Evolutionary conservation across 2,797 vertebrate species (phyloP).

Genomic region (Pangasius mekongensis): DNA sequence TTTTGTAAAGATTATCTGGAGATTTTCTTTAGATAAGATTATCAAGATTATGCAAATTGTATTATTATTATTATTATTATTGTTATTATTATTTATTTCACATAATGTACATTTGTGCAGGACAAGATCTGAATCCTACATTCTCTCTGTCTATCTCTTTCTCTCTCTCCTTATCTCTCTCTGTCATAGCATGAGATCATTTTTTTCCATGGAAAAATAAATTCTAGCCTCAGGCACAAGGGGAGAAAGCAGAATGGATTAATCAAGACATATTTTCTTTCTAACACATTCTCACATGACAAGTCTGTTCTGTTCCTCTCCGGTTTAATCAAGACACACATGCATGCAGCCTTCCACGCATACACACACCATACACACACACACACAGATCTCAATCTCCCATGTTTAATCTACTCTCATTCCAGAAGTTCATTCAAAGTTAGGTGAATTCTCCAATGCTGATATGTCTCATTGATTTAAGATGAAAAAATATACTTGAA

Average conservation of each 20-base stretch:
- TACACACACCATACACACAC: not conserved
- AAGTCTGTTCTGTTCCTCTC: not conserved
- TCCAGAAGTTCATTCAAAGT: not conserved
- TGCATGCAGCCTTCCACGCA: not conserved
- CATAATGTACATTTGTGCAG: not conserved
- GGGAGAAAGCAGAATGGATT: not conserved
- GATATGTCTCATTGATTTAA: not conserved
- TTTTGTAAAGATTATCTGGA: too few relatives aligned
- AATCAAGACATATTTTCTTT: not conserved
- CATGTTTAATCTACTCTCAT: not conserved
- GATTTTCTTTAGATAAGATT: too few relatives aligned
- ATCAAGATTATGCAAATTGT: not conserved
- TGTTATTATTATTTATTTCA: not conserved
- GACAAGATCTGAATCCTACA: not conserved
- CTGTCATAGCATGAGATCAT: not conserved
- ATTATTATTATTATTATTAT: not conserved
- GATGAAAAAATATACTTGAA: not conserved
- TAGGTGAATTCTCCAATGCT: not conserved
- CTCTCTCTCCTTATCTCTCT: conserved; percentile 28
- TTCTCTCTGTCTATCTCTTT: conserved; percentile 18
- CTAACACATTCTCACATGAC: not conserved
- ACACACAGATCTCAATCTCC: not conserved
- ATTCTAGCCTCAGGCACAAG: not conserved
- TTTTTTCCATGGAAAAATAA: not conserved
- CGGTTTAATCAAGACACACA: not conserved